Conservation (phyloP, 30 jellyfish, hydroid and myxozoan genomes). For the Hydra vulgaris region DNA sequence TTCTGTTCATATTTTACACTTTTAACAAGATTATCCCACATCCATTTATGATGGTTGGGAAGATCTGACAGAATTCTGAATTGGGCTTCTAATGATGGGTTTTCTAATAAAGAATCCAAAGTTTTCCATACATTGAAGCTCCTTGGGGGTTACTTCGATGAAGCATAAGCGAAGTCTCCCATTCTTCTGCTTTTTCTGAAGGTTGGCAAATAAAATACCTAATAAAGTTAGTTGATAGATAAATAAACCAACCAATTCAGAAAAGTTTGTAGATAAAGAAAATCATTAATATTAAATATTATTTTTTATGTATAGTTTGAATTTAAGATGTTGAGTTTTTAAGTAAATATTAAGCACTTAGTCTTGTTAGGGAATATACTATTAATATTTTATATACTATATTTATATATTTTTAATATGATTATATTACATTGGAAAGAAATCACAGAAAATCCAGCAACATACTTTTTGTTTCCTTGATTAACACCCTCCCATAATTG, state of each 20-base stretch:
- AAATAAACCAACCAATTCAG: too few species aligned
- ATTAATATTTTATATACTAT: too few species aligned
- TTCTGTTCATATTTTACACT: not conserved
- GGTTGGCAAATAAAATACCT: not conserved
- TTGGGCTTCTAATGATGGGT: not conserved
- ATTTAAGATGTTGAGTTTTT: too few species aligned
- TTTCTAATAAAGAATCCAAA: not conserved
- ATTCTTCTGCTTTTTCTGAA: not conserved
- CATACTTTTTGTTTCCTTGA: not conserved
- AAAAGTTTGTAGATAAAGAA: too few species aligned
- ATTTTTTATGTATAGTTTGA: too few species aligned
- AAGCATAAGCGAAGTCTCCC: not conserved
- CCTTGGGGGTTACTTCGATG: not conserved
- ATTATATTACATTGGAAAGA: too few species aligned
- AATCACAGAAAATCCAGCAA: too few species aligned
- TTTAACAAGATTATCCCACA: not conserved
- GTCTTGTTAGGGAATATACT: too few species aligned
- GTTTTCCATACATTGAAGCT: not conserved
- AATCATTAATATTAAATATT: too few species aligned
- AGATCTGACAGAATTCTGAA: not conserved
- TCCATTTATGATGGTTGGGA: constrained; percentile 13
- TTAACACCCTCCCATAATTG: not conserved
- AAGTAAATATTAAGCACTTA: too few species aligned
- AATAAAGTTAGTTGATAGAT: not conserved
- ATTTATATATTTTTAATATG: too few species aligned